Evolutionary conservation across 2,888 invertebrate genomes (phyloP).

Genomic region (Podabrus alpinus): DNA sequence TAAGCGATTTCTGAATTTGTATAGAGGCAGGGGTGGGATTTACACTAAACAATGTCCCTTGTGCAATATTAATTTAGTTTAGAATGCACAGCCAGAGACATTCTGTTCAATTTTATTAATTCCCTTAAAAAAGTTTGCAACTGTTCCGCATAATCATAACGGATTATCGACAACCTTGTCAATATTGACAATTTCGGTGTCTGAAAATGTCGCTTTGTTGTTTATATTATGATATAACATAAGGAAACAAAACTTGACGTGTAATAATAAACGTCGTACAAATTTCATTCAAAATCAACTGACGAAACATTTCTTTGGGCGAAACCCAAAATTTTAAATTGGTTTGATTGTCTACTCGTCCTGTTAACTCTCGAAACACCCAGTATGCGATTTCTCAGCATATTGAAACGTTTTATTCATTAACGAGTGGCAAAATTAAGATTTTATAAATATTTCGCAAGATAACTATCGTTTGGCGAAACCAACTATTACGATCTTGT

Average conservation of each 20-base stretch:
- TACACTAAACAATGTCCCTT: constrained; percentile 3
- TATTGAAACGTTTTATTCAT: not conserved
- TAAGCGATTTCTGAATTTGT: not conserved
- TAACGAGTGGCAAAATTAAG: not conserved
- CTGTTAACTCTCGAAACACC: not conserved
- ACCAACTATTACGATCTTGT: not conserved
- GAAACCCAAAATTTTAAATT: not conserved
- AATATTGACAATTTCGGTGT: too few relatives aligned
- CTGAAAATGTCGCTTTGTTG: too few relatives aligned
- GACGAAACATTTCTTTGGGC: not conserved
- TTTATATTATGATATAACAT: too few relatives aligned
- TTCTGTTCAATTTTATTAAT: not conserved
- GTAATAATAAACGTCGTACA: not conserved
- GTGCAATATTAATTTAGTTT: constrained; percentile 4
- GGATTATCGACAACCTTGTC: too few relatives aligned
- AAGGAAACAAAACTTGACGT: too few relatives aligned
- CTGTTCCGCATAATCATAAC: too few relatives aligned
- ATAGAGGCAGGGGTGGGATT: not conserved
- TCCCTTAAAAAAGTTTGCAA: not conserved
- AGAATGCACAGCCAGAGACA: not conserved
- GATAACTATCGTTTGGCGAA: constrained; percentile 4
- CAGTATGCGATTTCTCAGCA: not conserved
- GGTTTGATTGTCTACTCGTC: not conserved
- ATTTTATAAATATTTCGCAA: constrained; percentile 1
- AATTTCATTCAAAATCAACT: not conserved